Evolutionary conservation across 1,140 invertebrate genomes (phyloP).

Genomic region (Papilio xuthus): DNA sequence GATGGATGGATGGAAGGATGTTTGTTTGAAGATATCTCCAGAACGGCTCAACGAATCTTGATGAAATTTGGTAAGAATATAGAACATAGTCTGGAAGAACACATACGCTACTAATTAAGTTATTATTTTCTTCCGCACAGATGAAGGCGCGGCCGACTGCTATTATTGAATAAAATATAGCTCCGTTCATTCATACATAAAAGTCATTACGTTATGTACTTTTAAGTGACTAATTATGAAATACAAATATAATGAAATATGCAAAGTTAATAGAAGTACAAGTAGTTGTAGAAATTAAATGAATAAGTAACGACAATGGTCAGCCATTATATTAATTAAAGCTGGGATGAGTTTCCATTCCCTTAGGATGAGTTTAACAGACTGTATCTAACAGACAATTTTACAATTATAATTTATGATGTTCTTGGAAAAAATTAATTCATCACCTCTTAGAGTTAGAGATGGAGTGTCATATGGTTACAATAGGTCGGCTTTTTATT

Average conservation of each 20-base stretch:
- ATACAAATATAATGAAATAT: not conserved
- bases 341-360: slow-evolving; percentile 22
- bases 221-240: not conserved
- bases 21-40: too few species aligned
- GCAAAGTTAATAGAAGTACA: not conserved
- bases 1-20: too few species aligned
- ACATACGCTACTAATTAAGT: too few species aligned
- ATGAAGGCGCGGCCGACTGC: too few species aligned
- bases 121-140: too few species aligned
- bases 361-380: not conserved
- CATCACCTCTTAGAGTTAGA: not conserved
- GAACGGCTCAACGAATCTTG: too few species aligned
- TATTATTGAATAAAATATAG: too few species aligned
- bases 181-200: too few species aligned
- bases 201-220: not conserved
- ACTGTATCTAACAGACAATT: slow-evolving; percentile 15
- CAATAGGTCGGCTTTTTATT: not conserved
- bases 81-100: too few species aligned
- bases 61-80: too few species aligned
- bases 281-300: not conserved
- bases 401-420: not conserved
- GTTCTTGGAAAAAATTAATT: not conserved
- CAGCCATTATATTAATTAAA: slow-evolving; percentile 18
- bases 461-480: not conserved
- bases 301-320: slow-evolving; percentile 23